Conservation (phyloP, 2,797 vertebrate species). For the Phataginus tetradactyla region DNA sequence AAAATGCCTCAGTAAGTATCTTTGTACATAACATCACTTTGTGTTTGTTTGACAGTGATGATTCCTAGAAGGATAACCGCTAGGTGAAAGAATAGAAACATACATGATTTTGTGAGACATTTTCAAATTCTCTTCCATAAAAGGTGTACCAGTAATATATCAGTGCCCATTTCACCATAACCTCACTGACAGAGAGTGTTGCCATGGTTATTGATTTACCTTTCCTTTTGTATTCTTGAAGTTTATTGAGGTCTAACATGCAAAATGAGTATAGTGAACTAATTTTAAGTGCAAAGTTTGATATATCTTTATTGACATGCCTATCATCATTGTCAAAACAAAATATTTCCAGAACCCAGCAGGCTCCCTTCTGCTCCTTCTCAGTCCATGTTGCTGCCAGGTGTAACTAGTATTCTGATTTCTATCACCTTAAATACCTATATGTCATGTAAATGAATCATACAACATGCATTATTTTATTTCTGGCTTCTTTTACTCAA, state of each 20-base stretch:
- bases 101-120: neutral
- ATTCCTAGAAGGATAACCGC: neutral
- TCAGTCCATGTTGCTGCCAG: neutral
- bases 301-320: neutral
- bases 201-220: neutral
- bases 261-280: neutral
- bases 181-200: neutral
- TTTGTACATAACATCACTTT: neutral
- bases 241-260: neutral
- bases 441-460: neutral
- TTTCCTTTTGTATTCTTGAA: neutral
- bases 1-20: neutral
- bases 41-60: neutral
- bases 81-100: neutral
- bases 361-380: neutral
- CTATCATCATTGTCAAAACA: neutral
- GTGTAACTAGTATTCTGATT: neutral
- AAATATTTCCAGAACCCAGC: neutral
- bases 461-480: neutral
- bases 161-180: neutral
- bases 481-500: neutral
- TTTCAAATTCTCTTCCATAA: neutral
- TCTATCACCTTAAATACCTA: neutral
- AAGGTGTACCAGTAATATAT: neutral
- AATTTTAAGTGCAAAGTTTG: constrained; percentile 7